A percentile compares a stretch with the other conserved stretches of the same genome.
phyloP scores from a whole-genome alignment of 2,888 invertebrate genomes.

The Alviniconcha strummeri region DNA sequence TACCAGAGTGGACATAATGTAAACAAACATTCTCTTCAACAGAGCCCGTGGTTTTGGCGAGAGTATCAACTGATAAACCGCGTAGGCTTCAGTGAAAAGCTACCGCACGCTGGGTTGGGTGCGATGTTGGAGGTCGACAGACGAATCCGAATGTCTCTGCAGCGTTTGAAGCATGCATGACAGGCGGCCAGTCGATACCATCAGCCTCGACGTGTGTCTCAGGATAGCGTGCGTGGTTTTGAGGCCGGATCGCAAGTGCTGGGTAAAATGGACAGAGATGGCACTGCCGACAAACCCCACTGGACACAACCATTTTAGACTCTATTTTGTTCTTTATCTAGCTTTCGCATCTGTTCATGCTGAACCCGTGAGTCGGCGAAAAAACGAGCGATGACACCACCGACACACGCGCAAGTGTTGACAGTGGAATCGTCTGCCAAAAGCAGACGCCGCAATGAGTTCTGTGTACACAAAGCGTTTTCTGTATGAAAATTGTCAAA shows the following conservation, averaged over 20 bases:
- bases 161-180: constrained; percentile 9
- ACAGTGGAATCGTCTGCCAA: constrained; percentile 9
- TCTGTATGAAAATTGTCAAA: constrained; percentile 1
- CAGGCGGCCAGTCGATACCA: not conserved
- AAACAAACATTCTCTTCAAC: too few species aligned
- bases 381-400: not conserved
- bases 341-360: too few species aligned
- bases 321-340: too few species aligned
- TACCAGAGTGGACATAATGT: too few species aligned
- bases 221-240: constrained; percentile 2
- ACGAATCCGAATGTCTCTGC: not conserved
- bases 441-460: constrained; percentile 11
- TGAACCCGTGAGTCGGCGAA: too few species aligned
- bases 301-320: too few species aligned
- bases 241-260: not conserved
- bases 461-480: not conserved
- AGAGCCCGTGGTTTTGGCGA: too few species aligned
- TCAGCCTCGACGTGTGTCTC: not conserved
- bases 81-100: too few species aligned
- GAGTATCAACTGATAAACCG: too few species aligned
- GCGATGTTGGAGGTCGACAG: too few species aligned
- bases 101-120: too few species aligned
- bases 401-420: not conserved
- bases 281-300: not conserved
- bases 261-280: not conserved